Percentiles rank a stretch among this genome's conserved stretches.
phyloP scores from a whole-genome alignment of 2,113 vertebrate genomes.

The Hassar affinis region DNA sequence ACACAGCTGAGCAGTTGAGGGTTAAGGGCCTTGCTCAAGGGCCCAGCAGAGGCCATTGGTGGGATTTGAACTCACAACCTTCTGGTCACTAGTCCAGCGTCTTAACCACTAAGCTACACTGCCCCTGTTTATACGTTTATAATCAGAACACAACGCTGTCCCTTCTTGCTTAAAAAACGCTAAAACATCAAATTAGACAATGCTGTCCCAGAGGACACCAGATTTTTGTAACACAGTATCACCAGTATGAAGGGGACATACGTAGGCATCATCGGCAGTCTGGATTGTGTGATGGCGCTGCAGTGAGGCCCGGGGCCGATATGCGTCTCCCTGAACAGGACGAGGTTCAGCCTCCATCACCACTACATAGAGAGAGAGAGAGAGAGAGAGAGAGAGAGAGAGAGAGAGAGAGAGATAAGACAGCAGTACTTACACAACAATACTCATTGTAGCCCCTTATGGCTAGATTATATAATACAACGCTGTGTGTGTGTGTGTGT shows the following conservation, averaged over 20 bases:
- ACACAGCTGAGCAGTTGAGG: too few species aligned
- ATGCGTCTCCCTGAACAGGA: constrained; percentile 71
- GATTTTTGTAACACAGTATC: neutral
- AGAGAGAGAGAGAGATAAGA: neutral
- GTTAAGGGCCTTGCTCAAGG: too few species aligned
- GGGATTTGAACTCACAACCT: too few species aligned
- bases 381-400: neutral
- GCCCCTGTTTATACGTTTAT: too few species aligned
- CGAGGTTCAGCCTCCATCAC: constrained; percentile 86
- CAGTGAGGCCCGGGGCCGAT: constrained; percentile 80
- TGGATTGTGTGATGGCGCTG: constrained; percentile 98
- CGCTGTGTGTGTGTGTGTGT: neutral
- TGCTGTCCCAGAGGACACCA: neutral
- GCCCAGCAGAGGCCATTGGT: too few species aligned
- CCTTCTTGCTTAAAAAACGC: neutral
- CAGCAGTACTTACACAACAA: neutral
- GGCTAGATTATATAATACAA: neutral
- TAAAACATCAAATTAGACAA: too few species aligned
- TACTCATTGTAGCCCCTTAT: neutral
- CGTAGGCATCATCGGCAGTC: constrained; percentile 95
- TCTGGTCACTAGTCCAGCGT: too few species aligned
- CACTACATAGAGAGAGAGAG: constrained; percentile 57
- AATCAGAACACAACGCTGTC: neutral
- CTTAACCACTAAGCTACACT: too few species aligned
- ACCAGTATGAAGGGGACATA: constrained; percentile 59